Base-by-base conservation (phyloP, 2,888 invertebrate genomes). In the Mesorhabditis belari region DNA sequence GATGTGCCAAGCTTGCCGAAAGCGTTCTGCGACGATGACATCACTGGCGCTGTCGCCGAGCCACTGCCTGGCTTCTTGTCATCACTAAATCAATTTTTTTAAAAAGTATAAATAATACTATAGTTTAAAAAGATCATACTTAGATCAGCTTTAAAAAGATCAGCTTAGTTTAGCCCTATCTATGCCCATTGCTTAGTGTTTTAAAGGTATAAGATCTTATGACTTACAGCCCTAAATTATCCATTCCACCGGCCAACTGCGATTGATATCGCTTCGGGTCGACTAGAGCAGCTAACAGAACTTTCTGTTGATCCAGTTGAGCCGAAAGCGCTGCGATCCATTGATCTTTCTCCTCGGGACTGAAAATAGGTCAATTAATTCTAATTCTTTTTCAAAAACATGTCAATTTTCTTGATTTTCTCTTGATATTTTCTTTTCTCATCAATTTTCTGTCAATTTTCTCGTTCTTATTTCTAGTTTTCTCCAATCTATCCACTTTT, bases 251-350 rank as follows among this genome's bases (percentile, higher is more conserved):
- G 25, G 74, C 69, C 58, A 79, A 59, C 55, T 77, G 63, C 49
- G 57, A 56, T 64, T 77, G 78, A 62, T 71, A 79, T 54, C 69
- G 61, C 57, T 78, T 77, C 52, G 96, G 96, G 84, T 92, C 92
- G 85, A 95, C 93, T 75, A 96, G 88, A 77, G 92, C 92, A 71
- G 89, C 89, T 71, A 94, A 88, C 84, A 96, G 92, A 84, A 91
- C 90, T 80, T 88, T 88, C 85, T 98, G 96, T 75, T 90, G 90
- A 82, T 94, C 91, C 62, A 95, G 87, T 75, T 95, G 91, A 79
- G 87, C 87, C 71, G 88, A 87, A 70, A 98, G 87, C 61, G 88
- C 74, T 44, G 44, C 57, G 29, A 76, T 63, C 73, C 76, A 77
- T 49, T 76, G 62, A 70, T 87, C 44, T n/a, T 35, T 35, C n/a